Conservation (phyloP, 2,888 invertebrate species). For the Pecten maximus region DNA sequence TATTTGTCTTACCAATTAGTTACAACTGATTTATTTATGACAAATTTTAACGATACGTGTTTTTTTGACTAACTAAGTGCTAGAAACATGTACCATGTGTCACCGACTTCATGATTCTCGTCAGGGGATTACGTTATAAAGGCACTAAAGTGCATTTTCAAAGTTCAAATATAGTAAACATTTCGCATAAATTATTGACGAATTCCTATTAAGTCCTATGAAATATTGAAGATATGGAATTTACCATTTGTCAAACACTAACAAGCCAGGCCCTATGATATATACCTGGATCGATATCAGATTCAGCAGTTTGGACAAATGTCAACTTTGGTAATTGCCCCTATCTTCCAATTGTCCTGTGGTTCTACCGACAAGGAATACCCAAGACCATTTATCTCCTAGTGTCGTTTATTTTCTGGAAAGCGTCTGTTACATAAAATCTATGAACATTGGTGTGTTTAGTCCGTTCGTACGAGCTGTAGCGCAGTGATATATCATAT, state of each 20-base stretch:
- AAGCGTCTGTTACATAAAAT: neutral
- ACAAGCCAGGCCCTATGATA: neutral
- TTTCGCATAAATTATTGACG: neutral
- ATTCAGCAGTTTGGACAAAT: neutral
- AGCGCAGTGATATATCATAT: neutral
- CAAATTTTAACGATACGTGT: neutral
- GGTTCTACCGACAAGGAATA: neutral
- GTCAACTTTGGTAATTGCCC: slow-evolving; percentile 14
- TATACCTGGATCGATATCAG: slow-evolving; percentile 3
- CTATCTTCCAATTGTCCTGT: slow-evolving; percentile 8
- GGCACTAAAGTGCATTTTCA: neutral
- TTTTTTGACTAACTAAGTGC: neutral
- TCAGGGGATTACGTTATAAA: neutral
- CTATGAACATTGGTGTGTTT: neutral
- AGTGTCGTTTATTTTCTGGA: neutral
- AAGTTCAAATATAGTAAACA: slow-evolving; percentile 6
- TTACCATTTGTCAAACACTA: neutral
- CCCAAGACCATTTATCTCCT: neutral
- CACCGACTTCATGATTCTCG: neutral
- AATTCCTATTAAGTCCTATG: slow-evolving; percentile 7
- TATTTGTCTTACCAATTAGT: too few species aligned
- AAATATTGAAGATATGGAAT: slow-evolving; percentile 1
- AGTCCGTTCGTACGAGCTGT: neutral
- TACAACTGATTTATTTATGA: neutral
- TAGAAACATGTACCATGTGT: neutral